Percentiles rank a stretch among this genome's conserved stretches.
These are phyloP conservation scores for Anser cygnoides DNA, from an alignment of 2,113 vertebrate genomes.

Conservation along the genomic window DNA sequence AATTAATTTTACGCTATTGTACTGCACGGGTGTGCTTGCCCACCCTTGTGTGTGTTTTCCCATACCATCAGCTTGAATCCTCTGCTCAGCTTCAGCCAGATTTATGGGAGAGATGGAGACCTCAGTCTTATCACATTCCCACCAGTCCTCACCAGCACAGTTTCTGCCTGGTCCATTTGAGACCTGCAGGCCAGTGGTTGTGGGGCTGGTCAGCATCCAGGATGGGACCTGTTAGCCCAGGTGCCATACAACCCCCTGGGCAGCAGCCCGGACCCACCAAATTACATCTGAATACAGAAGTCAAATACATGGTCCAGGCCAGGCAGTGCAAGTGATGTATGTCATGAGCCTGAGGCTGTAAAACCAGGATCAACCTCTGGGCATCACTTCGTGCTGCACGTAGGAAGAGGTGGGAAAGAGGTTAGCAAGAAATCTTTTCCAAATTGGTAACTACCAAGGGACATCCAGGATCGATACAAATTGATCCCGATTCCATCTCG, in stretches of 20 bases:
- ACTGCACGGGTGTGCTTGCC: not conserved
- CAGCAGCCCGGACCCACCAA: not conserved
- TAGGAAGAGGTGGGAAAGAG: not conserved
- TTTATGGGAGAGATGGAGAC: not conserved
- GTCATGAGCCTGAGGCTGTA: not conserved
- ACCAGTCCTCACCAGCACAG: accelerated
- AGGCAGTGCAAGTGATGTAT: too few species aligned
- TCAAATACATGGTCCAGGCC: accelerated
- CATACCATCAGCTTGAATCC: not conserved
- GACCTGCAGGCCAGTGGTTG: accelerated
- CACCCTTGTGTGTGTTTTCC: not conserved
- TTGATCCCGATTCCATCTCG: not conserved
- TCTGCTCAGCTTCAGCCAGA: not conserved
- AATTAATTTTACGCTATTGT: not conserved
- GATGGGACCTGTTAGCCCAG: not conserved
- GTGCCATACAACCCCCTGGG: not conserved
- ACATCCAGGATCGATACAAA: not conserved
- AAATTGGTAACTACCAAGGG: not conserved
- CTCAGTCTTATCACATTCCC: not conserved
- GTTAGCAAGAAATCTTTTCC: not conserved
- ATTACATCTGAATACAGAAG: not conserved
- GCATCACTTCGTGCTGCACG: not conserved
- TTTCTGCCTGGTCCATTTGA: not conserved
- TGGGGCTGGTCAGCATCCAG: accelerated
- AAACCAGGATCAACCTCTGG: not conserved